Evolutionary conservation across 2,888 invertebrate genomes (phyloP), one percentile per base, ranked within the genome.

Genomic region (Trissolcus japonicus): DNA sequence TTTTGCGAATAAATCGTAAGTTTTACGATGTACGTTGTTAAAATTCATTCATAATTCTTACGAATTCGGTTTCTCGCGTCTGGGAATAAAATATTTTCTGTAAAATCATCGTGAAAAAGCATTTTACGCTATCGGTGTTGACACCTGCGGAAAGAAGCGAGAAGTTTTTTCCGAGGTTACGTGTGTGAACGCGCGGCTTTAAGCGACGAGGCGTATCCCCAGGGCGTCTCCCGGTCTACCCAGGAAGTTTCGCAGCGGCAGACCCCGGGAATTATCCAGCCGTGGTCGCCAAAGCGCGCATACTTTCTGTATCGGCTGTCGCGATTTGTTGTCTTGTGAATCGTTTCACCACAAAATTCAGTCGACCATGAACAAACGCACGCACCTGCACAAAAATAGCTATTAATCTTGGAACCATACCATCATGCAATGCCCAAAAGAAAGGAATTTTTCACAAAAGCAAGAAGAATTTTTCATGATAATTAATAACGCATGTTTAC

Each of bases 221-320:
- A 66, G 74, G 74, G 74, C 74, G 74, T 75, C 74, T 68, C 51
- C 74, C 67, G 68, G 74, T 75, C 74, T 75, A 67, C 63, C 74
- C 74, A 75, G 74, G 63, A 74, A 74, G 68, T 63, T 63, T 57
- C 68, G 43, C 57, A 57, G 63, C 68, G 68, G 29, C 66, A 46
- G 73, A 21, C 73, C 51, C 66, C 66, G 73, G 67, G 67, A 67
- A 67, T 74, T 74, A 74, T 67, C 74, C 74, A 67, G 57, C 67
- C 74, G 57, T 66, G 66, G 60, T 62, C 43, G 66, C 66, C 54
- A 61, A 56, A 55, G 51, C 60, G 66, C 63, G 63, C 14, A 35
- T 35, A 25, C 65, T 68, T 75, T 63, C 67, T 67, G 66, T 74
- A 74, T 74, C 73, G 73, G 55, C 50, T 54, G 73, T 59, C 73